Percentiles rank a stretch among this genome's conserved stretches.
These are phyloP conservation scores for Austrolebias charrua DNA, from an alignment of 2,797 vertebrate genomes.

Conservation along the genomic window DNA sequence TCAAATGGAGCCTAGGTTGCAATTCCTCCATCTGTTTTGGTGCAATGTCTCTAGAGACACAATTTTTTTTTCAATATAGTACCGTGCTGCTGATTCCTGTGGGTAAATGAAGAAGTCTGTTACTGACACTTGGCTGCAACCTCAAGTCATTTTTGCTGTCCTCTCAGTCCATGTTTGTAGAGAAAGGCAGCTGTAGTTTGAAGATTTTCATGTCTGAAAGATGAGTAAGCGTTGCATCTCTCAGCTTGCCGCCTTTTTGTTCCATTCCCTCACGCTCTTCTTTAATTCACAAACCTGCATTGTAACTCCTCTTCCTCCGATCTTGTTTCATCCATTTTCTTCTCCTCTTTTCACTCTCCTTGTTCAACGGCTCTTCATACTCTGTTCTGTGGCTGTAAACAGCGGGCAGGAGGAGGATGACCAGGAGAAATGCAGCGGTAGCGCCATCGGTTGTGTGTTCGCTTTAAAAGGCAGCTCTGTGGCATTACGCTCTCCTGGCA, in stretches of 20 bases:
- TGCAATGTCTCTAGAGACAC: conserved; percentile 52
- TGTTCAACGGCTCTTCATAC: conserved; percentile 24
- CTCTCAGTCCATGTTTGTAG: conserved; percentile 11
- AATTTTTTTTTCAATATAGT: conserved; percentile 16
- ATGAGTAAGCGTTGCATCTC: conserved; percentile 8
- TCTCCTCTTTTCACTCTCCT: conserved; percentile 7
- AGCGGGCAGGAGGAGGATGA: conserved; percentile 45
- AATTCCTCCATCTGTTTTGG: conserved; percentile 44
- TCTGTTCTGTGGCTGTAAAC: conserved; percentile 18
- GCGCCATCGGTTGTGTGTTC: conserved; percentile 27
- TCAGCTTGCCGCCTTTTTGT: conserved; percentile 9
- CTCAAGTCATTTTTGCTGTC: conserved; percentile 23
- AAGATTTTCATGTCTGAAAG: conserved; percentile 3
- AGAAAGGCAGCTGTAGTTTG: conserved; percentile 4
- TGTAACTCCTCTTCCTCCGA: conserved; percentile 13
- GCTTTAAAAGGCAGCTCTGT: conserved; percentile 52
- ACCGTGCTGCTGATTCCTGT: conserved; percentile 21
- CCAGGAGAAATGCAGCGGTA: conserved; percentile 18
- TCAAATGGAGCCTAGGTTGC: conserved; percentile 33
- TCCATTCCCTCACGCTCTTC: conserved; percentile 4
- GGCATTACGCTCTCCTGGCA: conserved; percentile 48
- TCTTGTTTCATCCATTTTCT: conserved; percentile 2
- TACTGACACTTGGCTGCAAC: conserved; percentile 35
- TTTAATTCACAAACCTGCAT: conserved; percentile 18
- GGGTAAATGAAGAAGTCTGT: conserved; percentile 3